These are phyloP conservation scores for Drosophila athabasca DNA, from an alignment of 1,140 invertebrate genomes.

Conservation along the genomic window DNA sequence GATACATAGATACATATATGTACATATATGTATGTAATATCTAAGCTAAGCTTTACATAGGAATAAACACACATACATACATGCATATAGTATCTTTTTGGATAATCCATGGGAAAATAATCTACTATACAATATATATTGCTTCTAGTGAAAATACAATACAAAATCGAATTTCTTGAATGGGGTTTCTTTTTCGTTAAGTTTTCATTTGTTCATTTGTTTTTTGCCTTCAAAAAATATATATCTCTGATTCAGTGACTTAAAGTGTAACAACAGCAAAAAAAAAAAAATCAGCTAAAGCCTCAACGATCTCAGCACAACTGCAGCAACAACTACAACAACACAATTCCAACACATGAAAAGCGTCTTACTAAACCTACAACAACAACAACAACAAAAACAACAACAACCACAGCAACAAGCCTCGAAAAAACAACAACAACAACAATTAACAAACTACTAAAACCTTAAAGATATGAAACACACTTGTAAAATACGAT, in stretches of 20 bases:
- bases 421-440: slow-evolving; percentile 33
- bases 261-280: slow-evolving; percentile 12
- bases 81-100: slow-evolving; percentile 43
- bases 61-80: slow-evolving; percentile 17
- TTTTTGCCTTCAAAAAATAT: neutral
- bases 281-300: slow-evolving; percentile 32
- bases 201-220: slow-evolving; percentile 13
- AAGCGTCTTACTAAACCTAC: slow-evolving; percentile 47
- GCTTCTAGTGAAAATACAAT: neutral
- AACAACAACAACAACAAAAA: slow-evolving; percentile 56
- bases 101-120: slow-evolving; percentile 34
- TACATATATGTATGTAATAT: slow-evolving; percentile 45
- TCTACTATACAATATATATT: too few species aligned
- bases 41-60: slow-evolving; percentile 64
- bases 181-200: slow-evolving; percentile 6
- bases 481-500: slow-evolving; percentile 40
- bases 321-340: slow-evolving; percentile 33
- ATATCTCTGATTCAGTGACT: slow-evolving; percentile 30
- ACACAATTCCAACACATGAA: slow-evolving; percentile 45
- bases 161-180: neutral
- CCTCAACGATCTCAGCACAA: slow-evolving; percentile 37
- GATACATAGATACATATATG: slow-evolving; percentile 11
- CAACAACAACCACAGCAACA: slow-evolving; percentile 45
- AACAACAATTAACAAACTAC: slow-evolving; percentile 29
- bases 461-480: slow-evolving; percentile 30